These are phyloP conservation scores for Netelia inedita DNA, from an alignment of 2,888 invertebrate species.

Conservation along the genomic window DNA sequence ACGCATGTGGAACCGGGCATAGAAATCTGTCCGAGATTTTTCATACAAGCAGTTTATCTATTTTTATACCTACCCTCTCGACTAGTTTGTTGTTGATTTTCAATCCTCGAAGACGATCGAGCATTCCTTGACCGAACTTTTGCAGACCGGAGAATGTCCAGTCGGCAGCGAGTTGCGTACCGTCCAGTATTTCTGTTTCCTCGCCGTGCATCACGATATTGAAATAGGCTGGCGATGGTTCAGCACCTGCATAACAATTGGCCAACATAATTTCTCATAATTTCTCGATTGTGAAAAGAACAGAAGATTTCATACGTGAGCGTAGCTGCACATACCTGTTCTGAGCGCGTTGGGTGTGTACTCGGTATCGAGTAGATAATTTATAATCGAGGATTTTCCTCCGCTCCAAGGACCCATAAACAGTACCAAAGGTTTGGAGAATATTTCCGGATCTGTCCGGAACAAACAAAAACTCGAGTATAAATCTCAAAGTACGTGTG, in stretches of 20 bases:
- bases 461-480: slow-evolving; percentile 3
- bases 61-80: slow-evolving; percentile 90
- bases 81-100: slow-evolving; percentile 93
- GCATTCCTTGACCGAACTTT: slow-evolving; percentile 97
- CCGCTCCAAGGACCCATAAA: slow-evolving; percentile 99
- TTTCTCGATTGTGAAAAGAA: not conserved
- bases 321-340: slow-evolving; percentile 89
- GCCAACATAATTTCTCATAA: slow-evolving; percentile 7
- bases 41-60: not conserved
- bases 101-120: slow-evolving; percentile 94
- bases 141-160: slow-evolving; percentile 97
- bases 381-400: slow-evolving; percentile 97
- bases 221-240: slow-evolving; percentile 97
- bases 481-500: not conserved
- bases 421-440: slow-evolving; percentile 95
- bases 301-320: slow-evolving; percentile 32
- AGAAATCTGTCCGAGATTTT: not conserved
- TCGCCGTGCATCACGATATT: slow-evolving; percentile 96
- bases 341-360: slow-evolving; percentile 93
- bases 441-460: slow-evolving; percentile 95
- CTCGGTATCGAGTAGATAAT: slow-evolving; percentile 95
- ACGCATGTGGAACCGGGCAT: not conserved
- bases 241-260: slow-evolving; percentile 89
- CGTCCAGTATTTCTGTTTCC: slow-evolving; percentile 94
- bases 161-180: slow-evolving; percentile 97